Evolutionary conservation across 2,888 invertebrate genomes (phyloP).

Genomic region (Orthonevra nobilis): DNA sequence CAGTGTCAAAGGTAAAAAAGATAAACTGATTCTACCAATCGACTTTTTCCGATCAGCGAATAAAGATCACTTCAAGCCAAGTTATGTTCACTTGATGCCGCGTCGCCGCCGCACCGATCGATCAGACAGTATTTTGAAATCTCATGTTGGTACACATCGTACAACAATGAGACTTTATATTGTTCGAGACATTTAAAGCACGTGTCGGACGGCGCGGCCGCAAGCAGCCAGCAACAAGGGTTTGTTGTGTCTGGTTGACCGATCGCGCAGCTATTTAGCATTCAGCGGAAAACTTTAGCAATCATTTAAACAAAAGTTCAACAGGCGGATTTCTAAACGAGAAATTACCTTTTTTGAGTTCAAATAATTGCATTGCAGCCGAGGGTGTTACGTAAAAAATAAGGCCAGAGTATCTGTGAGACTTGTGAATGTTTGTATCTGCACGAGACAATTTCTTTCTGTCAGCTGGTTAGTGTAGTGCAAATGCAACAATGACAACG

Average conservation of each 20-base stretch:
- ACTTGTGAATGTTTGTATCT: slow-evolving; percentile 1
- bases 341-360: slow-evolving; percentile 55
- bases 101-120: too few species aligned
- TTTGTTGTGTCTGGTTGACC: slow-evolving; percentile 9
- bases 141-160: neutral
- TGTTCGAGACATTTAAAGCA: slow-evolving; percentile 43
- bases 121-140: slow-evolving; percentile 42
- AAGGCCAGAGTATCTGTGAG: neutral
- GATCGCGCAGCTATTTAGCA: slow-evolving; percentile 45
- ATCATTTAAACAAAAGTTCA: slow-evolving; percentile 67
- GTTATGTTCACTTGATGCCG: neutral
- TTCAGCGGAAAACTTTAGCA: slow-evolving; percentile 66
- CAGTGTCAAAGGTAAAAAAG: slow-evolving; percentile 35
- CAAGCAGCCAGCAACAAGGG: slow-evolving; percentile 17
- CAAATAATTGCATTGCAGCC: slow-evolving; percentile 59
- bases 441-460: slow-evolving; percentile 16
- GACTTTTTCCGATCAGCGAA: neutral
- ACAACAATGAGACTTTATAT: slow-evolving; percentile 21
- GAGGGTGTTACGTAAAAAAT: slow-evolving; percentile 53
- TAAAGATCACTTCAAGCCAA: slow-evolving; percentile 18
- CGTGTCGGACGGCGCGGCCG: slow-evolving; percentile 42
- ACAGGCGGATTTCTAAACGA: slow-evolving; percentile 53
- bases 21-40: too few species aligned
- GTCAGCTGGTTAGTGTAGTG: slow-evolving; percentile 44
- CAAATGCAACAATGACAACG: too few species aligned